Evolutionary conservation across 2,888 invertebrate genomes (phyloP).

Genomic region (Stomorhina lunata): DNA sequence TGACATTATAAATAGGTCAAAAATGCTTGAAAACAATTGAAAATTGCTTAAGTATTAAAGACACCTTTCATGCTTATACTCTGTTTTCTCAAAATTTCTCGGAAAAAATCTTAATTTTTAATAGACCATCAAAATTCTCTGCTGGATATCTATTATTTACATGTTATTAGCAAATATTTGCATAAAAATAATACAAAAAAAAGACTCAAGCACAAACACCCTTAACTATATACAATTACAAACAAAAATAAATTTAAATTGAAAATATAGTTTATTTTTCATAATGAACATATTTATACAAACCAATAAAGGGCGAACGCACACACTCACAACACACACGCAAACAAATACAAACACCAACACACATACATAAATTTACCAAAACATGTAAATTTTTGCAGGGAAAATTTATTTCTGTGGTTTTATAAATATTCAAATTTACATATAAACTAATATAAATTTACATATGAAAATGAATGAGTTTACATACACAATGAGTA

Average conservation of each 20-base stretch:
- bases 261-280: constrained; percentile 42
- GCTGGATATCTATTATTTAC: background rate
- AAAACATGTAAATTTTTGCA: constrained; percentile 17
- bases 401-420: constrained; percentile 48
- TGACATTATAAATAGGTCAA: too few species aligned
- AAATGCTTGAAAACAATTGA: background rate
- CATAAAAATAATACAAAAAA: constrained; percentile 15
- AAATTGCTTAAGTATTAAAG: background rate
- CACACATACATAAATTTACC: background rate
- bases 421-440: constrained; percentile 1
- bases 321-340: background rate
- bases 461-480: too few species aligned
- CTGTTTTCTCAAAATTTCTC: background rate
- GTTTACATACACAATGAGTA: too few species aligned
- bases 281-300: constrained; percentile 15
- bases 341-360: background rate
- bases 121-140: background rate
- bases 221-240: background rate
- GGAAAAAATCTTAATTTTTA: background rate
- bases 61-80: too few species aligned
- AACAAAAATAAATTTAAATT: constrained; percentile 37
- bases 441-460: background rate
- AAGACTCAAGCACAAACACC: background rate
- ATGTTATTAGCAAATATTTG: constrained; percentile 41
- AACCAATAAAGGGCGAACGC: background rate